Conservation (phyloP, 2,888 invertebrate species). For the Arrhopalites spinosus region DNA sequence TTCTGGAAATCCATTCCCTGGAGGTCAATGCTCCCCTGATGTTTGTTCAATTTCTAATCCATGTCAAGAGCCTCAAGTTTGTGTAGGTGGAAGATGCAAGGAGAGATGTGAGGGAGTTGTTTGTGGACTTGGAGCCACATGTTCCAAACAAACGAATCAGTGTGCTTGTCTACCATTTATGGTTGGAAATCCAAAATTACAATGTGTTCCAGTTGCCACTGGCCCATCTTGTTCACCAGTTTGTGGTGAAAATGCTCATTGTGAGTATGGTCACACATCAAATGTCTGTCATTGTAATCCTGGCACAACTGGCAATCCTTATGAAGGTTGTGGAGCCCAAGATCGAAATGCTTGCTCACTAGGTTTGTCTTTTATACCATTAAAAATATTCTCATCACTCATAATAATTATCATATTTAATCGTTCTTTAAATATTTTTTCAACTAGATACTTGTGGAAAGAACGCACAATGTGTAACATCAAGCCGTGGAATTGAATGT, state of each 20-base stretch:
- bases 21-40: slow-evolving; percentile 81
- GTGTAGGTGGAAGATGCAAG: slow-evolving; percentile 85
- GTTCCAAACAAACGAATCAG: slow-evolving; percentile 77
- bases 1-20: slow-evolving; percentile 89
- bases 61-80: slow-evolving; percentile 78
- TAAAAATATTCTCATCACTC: too few relatives aligned
- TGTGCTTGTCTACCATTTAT: slow-evolving; percentile 87
- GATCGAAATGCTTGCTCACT: slow-evolving; percentile 73
- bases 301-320: slow-evolving; percentile 85
- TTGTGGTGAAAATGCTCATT: slow-evolving; percentile 84
- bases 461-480: slow-evolving; percentile 80
- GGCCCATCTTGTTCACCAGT: slow-evolving; percentile 79
- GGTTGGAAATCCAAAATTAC: slow-evolving; percentile 83
- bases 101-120: slow-evolving; percentile 84
- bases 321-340: slow-evolving; percentile 75
- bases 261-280: slow-evolving; percentile 74
- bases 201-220: slow-evolving; percentile 85
- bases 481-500: slow-evolving; percentile 74
- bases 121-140: slow-evolving; percentile 86
- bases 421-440: too few relatives aligned
- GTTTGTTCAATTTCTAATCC: slow-evolving; percentile 76
- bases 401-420: too few relatives aligned
- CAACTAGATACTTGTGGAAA: slow-evolving; percentile 75
- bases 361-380: too few relatives aligned
- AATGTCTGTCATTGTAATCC: slow-evolving; percentile 83